phyloP scores from a whole-genome alignment of 2,888 invertebrate species.

The Tethea ocularis region DNA sequence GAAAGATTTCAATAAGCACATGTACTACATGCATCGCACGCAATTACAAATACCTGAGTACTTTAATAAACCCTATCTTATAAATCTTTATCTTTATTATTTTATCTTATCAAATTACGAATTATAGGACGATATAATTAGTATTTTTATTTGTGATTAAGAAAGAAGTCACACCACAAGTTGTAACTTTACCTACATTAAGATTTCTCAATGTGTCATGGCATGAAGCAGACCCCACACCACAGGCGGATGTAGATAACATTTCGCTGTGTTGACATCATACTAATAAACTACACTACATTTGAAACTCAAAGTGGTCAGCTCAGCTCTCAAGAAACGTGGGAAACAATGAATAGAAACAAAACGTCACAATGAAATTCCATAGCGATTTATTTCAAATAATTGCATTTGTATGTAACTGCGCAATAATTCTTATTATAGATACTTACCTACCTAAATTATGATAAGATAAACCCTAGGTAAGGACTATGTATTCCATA shows the following conservation, averaged over 20 bases:
- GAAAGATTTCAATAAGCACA: neutral
- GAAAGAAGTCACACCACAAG: neutral
- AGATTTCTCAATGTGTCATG: conserved; percentile 32
- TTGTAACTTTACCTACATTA: conserved; percentile 12
- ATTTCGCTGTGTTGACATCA: conserved; percentile 70
- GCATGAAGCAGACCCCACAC: conserved; percentile 38
- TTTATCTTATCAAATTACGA: neutral
- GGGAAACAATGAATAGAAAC: conserved; percentile 36
- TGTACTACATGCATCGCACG: conserved; percentile 3
- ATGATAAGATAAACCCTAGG: too few relatives aligned
- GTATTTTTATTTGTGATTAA: neutral
- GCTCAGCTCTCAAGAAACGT: conserved; percentile 29
- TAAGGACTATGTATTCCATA: too few relatives aligned
- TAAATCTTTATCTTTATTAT: too few relatives aligned
- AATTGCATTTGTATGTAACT: neutral
- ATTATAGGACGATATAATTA: neutral
- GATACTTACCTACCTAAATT: neutral
- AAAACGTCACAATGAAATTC: neutral
- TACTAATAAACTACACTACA: conserved; percentile 38
- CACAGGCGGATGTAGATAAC: conserved; percentile 73
- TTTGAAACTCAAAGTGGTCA: conserved; percentile 25
- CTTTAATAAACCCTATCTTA: too few relatives aligned
- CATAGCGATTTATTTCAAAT: neutral
- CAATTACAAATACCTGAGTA: conserved; percentile 2
- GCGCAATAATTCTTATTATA: neutral